Evolutionary conservation across 2,113 vertebrate genomes (phyloP).

Genomic region (Sinocyclocheilus grahami): DNA sequence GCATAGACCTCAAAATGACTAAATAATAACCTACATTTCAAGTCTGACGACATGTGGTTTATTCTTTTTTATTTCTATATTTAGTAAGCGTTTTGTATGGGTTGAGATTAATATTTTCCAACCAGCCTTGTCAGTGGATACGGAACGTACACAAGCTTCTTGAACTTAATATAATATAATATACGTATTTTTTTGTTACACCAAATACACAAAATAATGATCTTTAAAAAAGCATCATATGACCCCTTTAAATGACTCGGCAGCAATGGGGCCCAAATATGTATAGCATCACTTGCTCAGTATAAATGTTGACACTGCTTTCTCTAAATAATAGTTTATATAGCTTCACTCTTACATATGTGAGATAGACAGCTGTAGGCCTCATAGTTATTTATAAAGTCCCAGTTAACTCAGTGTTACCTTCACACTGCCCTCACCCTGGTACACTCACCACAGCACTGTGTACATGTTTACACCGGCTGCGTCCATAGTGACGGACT

Average conservation of each 20-base stretch:
- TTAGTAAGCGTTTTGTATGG: neutral
- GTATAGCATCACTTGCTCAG: slow-evolving; percentile 17
- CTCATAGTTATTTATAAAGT: slow-evolving; percentile 67
- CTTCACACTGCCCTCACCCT: slow-evolving; percentile 23
- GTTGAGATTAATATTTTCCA: neutral
- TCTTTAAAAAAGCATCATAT: no score
- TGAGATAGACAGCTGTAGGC: slow-evolving; percentile 45
- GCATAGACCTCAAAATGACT: neutral
- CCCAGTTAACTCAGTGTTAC: slow-evolving; percentile 50
- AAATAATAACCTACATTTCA: neutral
- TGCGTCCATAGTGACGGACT: slow-evolving; percentile 59
- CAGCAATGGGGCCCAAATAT: slow-evolving; percentile 39
- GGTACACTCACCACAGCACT: slow-evolving; percentile 23
- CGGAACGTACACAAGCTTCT: neutral
- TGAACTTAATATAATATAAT: neutral
- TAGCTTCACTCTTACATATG: slow-evolving; percentile 55
- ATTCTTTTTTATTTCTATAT: neutral
- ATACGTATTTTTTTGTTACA: neutral
- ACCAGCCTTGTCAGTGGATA: neutral
- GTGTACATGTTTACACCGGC: slow-evolving; percentile 71
- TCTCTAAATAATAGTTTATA: slow-evolving; percentile 61
- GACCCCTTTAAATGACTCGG: slow-evolving; percentile 48
- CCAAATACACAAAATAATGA: no score
- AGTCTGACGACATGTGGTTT: neutral
- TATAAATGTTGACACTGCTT: slow-evolving; percentile 44